These are phyloP conservation scores for Oenanthe oenanthe DNA, from an alignment of 2,113 vertebrate genomes.

Conservation along the genomic window DNA sequence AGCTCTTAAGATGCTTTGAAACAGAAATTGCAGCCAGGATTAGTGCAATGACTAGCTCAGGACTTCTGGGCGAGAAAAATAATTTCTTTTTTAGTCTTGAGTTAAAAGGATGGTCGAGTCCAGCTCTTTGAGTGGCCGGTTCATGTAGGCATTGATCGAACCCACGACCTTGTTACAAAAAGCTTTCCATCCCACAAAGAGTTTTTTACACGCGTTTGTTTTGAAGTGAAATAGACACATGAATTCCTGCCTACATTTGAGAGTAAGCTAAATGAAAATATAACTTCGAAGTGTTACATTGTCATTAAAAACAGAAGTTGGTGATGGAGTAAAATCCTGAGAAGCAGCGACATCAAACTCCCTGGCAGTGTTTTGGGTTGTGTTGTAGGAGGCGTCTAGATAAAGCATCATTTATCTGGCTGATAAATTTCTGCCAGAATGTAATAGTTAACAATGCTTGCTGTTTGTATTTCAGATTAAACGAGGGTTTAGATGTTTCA, in stretches of 20 bases:
- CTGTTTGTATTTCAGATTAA: not conserved
- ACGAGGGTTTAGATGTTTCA: not conserved
- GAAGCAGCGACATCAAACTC: not conserved
- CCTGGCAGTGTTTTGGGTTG: not conserved
- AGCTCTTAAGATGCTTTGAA: not conserved
- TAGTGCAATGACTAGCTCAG: not conserved
- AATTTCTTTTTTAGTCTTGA: not conserved
- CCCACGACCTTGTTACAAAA: not conserved
- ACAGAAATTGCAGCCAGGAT: not conserved
- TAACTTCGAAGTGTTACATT: not conserved
- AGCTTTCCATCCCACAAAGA: not conserved
- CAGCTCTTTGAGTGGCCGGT: not conserved
- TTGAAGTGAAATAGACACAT: rapidly evolving
- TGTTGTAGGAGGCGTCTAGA: not conserved
- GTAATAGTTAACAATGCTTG: not conserved
- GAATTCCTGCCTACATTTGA: not conserved
- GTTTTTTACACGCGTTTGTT: not conserved
- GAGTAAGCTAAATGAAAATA: not conserved
- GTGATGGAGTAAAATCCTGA: not conserved
- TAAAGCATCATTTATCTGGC: not conserved
- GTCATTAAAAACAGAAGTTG: not conserved
- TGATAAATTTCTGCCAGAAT: not conserved
- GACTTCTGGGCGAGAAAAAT: not conserved
- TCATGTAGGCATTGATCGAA: not conserved
- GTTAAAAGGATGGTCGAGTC: not conserved